Conservation (phyloP, 2,113 vertebrate genomes). For the Neotragus moschatus region DNA sequence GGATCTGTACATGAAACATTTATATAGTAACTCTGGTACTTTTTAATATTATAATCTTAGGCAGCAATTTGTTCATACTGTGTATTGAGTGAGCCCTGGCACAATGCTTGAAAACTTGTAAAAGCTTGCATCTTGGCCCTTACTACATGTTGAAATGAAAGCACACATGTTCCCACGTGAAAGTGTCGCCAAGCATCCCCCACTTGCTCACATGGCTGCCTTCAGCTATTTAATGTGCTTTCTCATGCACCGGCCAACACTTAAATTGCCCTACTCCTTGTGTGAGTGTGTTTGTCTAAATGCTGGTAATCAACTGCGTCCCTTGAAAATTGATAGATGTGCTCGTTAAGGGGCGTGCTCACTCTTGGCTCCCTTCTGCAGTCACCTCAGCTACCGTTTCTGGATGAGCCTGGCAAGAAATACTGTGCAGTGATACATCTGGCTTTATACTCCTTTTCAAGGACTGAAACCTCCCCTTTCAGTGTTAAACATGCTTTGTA, state of each 20-base stretch:
- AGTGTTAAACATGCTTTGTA: conserved; percentile 60
- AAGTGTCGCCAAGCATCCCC: neutral
- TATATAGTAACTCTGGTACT: neutral
- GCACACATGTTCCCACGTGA: neutral
- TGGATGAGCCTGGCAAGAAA: conserved; percentile 13
- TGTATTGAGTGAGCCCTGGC: conserved; percentile 38
- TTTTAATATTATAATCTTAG: conserved; percentile 14
- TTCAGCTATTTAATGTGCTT: neutral
- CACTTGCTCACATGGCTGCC: conserved; percentile 33
- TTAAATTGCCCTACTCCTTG: neutral
- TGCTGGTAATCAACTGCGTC: conserved; percentile 42
- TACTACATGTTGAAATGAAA: neutral
- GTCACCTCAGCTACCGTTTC: conserved; percentile 11
- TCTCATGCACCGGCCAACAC: neutral
- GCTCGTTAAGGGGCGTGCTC: conserved; percentile 52
- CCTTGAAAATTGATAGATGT: conserved; percentile 65
- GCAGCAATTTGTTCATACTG: neutral
- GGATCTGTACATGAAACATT: conserved; percentile 1
- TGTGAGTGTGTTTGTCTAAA: neutral
- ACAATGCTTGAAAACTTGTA: conserved; percentile 47
- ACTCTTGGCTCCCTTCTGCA: conserved; percentile 57
- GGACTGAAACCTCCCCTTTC: conserved; percentile 64
- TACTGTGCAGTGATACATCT: conserved; percentile 30
- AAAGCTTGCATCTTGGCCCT: conserved; percentile 38
- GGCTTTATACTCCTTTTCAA: conserved; percentile 54